Evolutionary conservation across 2,113 vertebrate genomes (phyloP).

Genomic region (Sinosuthora webbiana): DNA sequence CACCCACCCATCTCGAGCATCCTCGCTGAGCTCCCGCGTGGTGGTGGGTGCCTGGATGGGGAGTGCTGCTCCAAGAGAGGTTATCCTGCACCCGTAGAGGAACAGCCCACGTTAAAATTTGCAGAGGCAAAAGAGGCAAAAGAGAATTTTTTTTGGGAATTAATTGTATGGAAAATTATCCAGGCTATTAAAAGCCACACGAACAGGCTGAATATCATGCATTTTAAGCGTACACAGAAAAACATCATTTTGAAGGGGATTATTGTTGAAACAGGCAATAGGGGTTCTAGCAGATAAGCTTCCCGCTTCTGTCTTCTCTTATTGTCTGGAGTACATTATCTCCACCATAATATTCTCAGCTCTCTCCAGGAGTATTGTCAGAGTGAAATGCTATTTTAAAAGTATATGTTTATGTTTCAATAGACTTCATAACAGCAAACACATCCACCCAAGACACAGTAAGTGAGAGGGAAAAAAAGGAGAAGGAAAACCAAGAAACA

Average conservation of each 20-base stretch:
- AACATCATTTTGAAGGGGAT: slow-evolving; percentile 69
- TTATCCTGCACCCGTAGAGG: not conserved
- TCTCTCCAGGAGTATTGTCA: slow-evolving; percentile 64
- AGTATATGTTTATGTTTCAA: slow-evolving; percentile 66
- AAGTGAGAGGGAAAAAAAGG: slow-evolving; percentile 31
- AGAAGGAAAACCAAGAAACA: slow-evolving; percentile 9
- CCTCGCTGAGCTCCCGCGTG: fast-evolving
- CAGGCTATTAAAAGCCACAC: slow-evolving; percentile 61
- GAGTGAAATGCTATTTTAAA: slow-evolving; percentile 64
- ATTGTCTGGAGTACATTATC: slow-evolving; percentile 71
- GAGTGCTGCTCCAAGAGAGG: not conserved
- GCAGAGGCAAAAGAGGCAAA: slow-evolving; percentile 27
- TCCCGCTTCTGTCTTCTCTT: slow-evolving; percentile 61
- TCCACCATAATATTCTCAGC: slow-evolving; percentile 56
- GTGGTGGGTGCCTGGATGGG: not conserved
- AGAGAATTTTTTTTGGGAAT: slow-evolving; percentile 48
- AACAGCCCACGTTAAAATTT: not conserved
- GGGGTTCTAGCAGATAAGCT: slow-evolving; percentile 68
- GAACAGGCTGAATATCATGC: slow-evolving; percentile 51
- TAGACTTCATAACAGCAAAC: slow-evolving; percentile 59
- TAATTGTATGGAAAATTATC: slow-evolving; percentile 69
- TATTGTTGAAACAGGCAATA: slow-evolving; percentile 74
- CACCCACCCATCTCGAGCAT: not conserved
- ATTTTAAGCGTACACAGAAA: slow-evolving; percentile 57
- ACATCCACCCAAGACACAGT: slow-evolving; percentile 30